Evolutionary conservation across 2,888 invertebrate genomes (phyloP).

Genomic region (Tenodera sinensis): DNA sequence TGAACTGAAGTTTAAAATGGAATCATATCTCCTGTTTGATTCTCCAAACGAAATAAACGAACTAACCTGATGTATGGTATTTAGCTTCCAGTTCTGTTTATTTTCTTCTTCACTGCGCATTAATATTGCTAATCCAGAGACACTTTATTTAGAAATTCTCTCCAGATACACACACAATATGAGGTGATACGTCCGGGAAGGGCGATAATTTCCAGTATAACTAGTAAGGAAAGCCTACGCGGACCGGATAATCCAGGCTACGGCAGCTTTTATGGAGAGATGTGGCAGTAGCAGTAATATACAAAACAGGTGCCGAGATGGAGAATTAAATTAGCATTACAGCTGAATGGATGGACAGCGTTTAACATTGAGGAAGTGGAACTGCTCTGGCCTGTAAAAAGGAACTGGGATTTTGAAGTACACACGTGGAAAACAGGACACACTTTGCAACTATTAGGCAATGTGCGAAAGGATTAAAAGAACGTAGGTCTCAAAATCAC

Average conservation of each 20-base stretch:
- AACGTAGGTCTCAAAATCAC: background rate
- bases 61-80: background rate
- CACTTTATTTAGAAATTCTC: background rate
- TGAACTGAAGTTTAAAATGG: too few species aligned
- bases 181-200: background rate
- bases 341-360: background rate
- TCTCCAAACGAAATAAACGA: background rate
- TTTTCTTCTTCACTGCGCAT: background rate
- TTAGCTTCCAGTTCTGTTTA: background rate
- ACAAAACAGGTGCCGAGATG: background rate
- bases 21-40: background rate
- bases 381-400: too few species aligned
- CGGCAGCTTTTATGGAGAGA: background rate
- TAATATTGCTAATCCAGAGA: background rate
- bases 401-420: too few species aligned
- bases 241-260: background rate
- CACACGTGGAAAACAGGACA: background rate
- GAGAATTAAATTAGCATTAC: background rate
- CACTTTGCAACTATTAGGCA: background rate
- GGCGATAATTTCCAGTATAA: background rate
- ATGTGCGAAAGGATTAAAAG: background rate
- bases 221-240: background rate
- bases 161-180: background rate
- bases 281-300: background rate
- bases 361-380: background rate